A percentile compares a stretch with the other conserved stretches of the same genome.
Conservation (phyloP, 2,113 vertebrate genomes). For the Cephalopholis sonnerati region DNA sequence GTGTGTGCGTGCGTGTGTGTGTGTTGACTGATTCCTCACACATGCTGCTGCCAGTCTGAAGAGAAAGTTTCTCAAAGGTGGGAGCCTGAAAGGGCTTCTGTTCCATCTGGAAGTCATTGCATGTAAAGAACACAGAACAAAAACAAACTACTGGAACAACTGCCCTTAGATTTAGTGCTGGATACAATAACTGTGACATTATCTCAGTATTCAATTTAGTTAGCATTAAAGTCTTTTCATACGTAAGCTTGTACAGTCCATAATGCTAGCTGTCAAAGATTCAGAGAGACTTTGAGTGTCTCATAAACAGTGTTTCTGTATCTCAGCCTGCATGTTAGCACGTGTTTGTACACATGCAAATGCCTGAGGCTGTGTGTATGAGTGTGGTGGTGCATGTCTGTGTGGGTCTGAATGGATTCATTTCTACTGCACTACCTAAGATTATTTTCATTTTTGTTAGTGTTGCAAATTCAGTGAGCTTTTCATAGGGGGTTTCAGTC, state of each 20-base stretch:
- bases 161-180: neutral
- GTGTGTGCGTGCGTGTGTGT: neutral
- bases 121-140: neutral
- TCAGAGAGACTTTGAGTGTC: neutral
- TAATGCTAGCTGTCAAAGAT: neutral
- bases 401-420: neutral
- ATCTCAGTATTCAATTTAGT: neutral
- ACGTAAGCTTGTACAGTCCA: neutral
- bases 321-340: slow-evolving; percentile 28
- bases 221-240: neutral
- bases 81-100: neutral
- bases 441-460: neutral
- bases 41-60: no score
- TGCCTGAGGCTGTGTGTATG: neutral
- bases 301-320: neutral
- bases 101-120: slow-evolving; percentile 38
- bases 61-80: neutral
- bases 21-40: no score
- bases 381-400: neutral
- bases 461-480: neutral
- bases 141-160: neutral
- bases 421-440: neutral
- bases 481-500: neutral
- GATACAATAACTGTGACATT: neutral
- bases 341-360: slow-evolving; percentile 2